Base-by-base conservation (phyloP, 2,113 vertebrate genomes). In the Podiceps cristatus region DNA sequence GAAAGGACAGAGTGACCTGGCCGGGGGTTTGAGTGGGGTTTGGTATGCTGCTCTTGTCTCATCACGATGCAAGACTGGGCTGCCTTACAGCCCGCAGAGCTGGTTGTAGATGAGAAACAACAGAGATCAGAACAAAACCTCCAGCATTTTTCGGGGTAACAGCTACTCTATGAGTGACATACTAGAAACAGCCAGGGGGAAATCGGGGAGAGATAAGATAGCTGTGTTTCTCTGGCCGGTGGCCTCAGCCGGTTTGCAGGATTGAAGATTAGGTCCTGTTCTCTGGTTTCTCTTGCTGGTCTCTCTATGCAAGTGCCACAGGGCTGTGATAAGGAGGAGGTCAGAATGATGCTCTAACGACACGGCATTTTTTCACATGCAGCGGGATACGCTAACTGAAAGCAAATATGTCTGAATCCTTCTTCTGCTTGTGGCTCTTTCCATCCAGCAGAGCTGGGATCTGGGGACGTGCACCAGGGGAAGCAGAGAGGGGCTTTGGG, bases 261-360 rank as follows among this genome's bases (percentile, higher is more conserved):
- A 88, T 68, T 71, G 64, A 50, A 93, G 90, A 91, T 95, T 73
- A 82, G 47, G 69, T 74, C 47, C 40, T 91, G 92, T 92, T 63
- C 78, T 80, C 55, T 86, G 79, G 55, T 69, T 16, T 55, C 63
- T 59, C 82, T 71, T 67, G 42, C 47, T 68, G 86, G 20, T 60
- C 27, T 86, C n/a, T 76, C 63, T 40, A 13, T 59, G 71, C 71
- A 83, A 81, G 60, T 49, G 90, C 79, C 68, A 80, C 88, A 81
- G 95, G 92, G 83, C 81, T 76, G 49, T 75, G 93, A 85, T 91
- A 90, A 95, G 33, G 40, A 84, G 42, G 20, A 94, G 77, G 77
- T 85, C 87, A 68, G 66, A 68, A 90, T 31, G 6, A 40, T 68
- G 60, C 69, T 93, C 35, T 76, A 16, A 62, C 29, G 23, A 11